Conservation (phyloP, 1,140 invertebrate species). For the Triops cancriformis region DNA sequence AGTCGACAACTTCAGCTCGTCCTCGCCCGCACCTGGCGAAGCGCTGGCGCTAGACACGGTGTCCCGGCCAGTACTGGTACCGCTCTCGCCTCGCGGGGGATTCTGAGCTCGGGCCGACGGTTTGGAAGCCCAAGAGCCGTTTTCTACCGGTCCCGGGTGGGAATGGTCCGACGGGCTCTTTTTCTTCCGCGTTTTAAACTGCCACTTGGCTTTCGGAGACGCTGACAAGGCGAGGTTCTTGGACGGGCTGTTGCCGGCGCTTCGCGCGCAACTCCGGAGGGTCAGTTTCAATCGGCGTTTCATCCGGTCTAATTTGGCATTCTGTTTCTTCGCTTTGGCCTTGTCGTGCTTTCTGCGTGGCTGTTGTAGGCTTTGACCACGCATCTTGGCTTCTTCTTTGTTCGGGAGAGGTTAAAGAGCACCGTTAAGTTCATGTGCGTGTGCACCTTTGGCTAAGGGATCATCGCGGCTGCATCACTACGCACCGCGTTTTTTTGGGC, state of each 20-base stretch:
- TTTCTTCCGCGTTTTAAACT: background rate
- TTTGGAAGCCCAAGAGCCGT: background rate
- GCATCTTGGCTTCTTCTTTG: background rate
- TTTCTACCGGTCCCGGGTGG: background rate
- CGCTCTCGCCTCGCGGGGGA: background rate
- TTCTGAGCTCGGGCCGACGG: background rate
- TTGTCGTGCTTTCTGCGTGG: background rate
- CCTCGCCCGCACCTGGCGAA: background rate
- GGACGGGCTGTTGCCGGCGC: background rate
- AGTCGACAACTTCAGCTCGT: background rate
- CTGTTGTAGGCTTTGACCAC: background rate
- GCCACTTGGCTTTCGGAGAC: background rate
- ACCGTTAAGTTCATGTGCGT: slow-evolving; percentile 7
- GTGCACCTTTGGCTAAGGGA: background rate
- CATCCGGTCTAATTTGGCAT: background rate
- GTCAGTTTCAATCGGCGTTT: background rate
- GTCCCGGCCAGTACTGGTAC: background rate
- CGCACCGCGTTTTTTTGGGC: background rate
- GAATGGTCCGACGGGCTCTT: background rate
- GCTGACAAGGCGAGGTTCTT: background rate
- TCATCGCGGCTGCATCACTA: background rate
- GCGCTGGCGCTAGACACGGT: background rate
- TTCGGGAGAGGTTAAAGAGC: background rate
- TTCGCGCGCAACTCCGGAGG: background rate
- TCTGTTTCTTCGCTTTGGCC: background rate